Base-by-base conservation (phyloP, 2,113 vertebrate genomes). In the Elephas maximus region DNA sequence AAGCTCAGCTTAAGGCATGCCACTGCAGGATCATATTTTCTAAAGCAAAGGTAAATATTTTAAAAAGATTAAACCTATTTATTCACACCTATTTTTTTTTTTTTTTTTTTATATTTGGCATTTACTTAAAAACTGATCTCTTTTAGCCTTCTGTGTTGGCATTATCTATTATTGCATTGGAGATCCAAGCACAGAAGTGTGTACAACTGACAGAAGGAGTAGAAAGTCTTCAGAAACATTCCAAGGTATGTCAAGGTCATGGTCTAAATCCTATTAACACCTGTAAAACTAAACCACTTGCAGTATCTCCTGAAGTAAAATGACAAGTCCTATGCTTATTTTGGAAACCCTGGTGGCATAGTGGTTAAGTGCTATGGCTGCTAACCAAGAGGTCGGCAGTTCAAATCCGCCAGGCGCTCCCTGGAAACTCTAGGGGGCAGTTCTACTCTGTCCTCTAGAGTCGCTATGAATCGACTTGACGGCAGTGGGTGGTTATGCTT, bases 1-100 rank as follows among this genome's bases (percentile, higher is more conserved):
- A 99, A 98, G 99, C 99, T 44, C 99, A 99, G 91, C 99, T 99
- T 81, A 99, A 99, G 98, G 99, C 99, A 28, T 99, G 99, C 96
- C 99, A 99, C 96, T 99, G 99, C 98, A 99, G 99, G 95, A 99
- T 99, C 94, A 93, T 98, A 79, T 99, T 99, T 98, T 99, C 99
- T 88, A 99, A 99, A 99, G 98, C 99, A 92, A 99, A 99, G 99
- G 99, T 99, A 98, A 98, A 93, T 1, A 45, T 86, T 93, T 92
- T n/a, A 51, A 69, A 65, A 90, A 96, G 94, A 67, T 45, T 69
- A 96, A 41, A 53, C 60, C 65, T 95, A 65, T 45, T 93, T 76
- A 41, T 44, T 21, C 14, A 76, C 17, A 26, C 23, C 41, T 81
- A 2, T 91, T 97, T 37, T 37, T 37, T 37, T 37, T 37, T 37